Base-by-base conservation (phyloP, 1,140 invertebrate genomes). In the Megalonaias nervosa region DNA sequence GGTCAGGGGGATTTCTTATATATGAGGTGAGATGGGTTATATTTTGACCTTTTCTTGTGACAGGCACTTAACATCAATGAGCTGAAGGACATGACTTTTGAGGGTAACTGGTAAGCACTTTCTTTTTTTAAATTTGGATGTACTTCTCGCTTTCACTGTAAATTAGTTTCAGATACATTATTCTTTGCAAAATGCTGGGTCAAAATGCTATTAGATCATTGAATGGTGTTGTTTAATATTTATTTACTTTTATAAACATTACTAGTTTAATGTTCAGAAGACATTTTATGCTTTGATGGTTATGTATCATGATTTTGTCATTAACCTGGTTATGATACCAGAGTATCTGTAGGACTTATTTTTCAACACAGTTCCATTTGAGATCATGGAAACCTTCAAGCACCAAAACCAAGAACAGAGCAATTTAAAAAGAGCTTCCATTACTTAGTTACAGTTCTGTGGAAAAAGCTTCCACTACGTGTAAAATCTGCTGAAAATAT, bases 31-130 rank as follows among this genome's bases (percentile, higher is more conserved):
- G 38, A 48, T 48, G 38, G 38, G 38, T 6, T 62, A 62, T 62
- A 12, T 62, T 62, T 6, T 15, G 72, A 61, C 26, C 75, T 65
- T 59, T 77, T 64, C 62, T 67, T 56, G 62, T 85, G 83, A 48
- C 79, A 90, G 89, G 87, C 83, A 15, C 77, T 90, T 26, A 73
- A 71, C 56, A 84, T 90, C 15, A 90, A 89, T 83, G 89, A 90
- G 75, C 64, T 90, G 75, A 89, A 89, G 77, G 88, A 84, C 69
- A 64, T 83, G 77, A 77, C 69, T 38, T 77, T 77, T 60, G 56
- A 60, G 59, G 75, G 68, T 23, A 71, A 71, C 38, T 77, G 75
- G 75, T 77, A 67, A 71, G 75, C 61, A 13, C 6, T 38, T 59
- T 60, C 19, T 57, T 11, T 59, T n/a, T 70, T 19, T 60, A 19